These are phyloP conservation scores for Galerucella nymphaeae DNA, from an alignment of 2,888 invertebrate species.

Conservation along the genomic window DNA sequence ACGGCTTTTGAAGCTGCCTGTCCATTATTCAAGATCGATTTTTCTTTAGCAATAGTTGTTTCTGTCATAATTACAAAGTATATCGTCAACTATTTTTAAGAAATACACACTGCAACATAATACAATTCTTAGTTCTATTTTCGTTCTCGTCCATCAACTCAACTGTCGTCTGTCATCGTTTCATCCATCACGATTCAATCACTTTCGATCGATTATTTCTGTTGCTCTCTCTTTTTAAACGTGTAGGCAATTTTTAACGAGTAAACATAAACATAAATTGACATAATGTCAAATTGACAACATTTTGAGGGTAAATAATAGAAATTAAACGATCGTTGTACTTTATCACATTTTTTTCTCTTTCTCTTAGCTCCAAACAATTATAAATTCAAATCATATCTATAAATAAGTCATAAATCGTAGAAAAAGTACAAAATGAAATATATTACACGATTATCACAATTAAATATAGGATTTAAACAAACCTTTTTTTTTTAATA, in stretches of 20 bases:
- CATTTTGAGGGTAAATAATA: not conserved
- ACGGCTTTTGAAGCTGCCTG: not conserved
- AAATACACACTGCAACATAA: not conserved
- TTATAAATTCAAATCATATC: slow-evolving; percentile 6
- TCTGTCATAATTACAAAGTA: slow-evolving; percentile 27
- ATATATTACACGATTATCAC: slow-evolving; percentile 45
- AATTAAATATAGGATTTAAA: slow-evolving; percentile 43
- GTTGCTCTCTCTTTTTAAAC: not conserved
- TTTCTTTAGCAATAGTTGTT: slow-evolving; percentile 16
- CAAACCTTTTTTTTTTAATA: slow-evolving; percentile 38
- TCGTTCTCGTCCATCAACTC: not conserved
- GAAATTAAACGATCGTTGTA: slow-evolving; percentile 11
- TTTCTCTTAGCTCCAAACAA: not conserved
- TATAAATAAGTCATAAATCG: slow-evolving; percentile 28
- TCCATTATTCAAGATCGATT: slow-evolving; percentile 21
- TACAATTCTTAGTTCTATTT: not conserved
- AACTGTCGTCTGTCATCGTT: not conserved
- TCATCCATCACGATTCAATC: not conserved
- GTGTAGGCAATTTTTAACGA: not conserved
- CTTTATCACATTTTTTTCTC: slow-evolving; percentile 2
- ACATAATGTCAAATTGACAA: no score
- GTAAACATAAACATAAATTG: no score
- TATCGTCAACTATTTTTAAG: not conserved
- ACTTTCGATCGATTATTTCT: not conserved
- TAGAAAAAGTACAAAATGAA: slow-evolving; percentile 47